phyloP scores from a whole-genome alignment of 2,797 vertebrate species.

The Pristis pectinata region DNA sequence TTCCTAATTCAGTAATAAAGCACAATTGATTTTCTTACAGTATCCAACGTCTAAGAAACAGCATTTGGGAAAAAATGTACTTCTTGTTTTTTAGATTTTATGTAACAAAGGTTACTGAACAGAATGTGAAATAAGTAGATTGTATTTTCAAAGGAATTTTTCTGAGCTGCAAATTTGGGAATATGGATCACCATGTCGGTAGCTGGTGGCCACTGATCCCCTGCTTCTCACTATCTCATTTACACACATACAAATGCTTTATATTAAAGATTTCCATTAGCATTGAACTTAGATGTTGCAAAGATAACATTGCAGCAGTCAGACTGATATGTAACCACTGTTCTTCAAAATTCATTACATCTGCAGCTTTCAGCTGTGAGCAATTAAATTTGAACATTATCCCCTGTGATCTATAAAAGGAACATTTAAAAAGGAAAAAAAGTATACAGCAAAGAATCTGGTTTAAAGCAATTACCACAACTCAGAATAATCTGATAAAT shows the following conservation, averaged over 20 bases:
- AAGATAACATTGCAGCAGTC: background rate
- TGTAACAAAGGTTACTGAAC: too few relatives aligned
- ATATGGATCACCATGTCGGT: background rate
- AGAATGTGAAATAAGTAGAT: background rate
- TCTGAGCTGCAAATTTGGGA: background rate
- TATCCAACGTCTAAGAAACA: background rate
- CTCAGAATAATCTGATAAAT: constrained; percentile 57
- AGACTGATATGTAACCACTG: background rate
- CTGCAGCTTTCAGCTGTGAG: constrained; percentile 54
- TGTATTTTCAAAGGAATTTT: background rate
- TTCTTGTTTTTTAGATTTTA: background rate
- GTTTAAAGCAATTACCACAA: constrained; percentile 62
- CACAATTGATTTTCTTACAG: too few relatives aligned
- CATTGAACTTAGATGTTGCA: background rate
- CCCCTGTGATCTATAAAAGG: constrained; percentile 63
- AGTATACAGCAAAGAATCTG: background rate
- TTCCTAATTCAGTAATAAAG: background rate
- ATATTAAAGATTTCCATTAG: background rate
- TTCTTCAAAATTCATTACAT: constrained; percentile 45
- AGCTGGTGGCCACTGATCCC: background rate
- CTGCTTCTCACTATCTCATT: background rate
- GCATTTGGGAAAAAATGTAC: background rate
- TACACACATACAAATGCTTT: background rate
- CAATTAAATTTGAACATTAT: constrained; percentile 57
- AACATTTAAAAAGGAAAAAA: constrained; percentile 52